A percentile compares a stretch with the other conserved stretches of the same genome.
Evolutionary conservation across 2,113 vertebrate genomes (phyloP).

Genomic region (Limanda limanda): DNA sequence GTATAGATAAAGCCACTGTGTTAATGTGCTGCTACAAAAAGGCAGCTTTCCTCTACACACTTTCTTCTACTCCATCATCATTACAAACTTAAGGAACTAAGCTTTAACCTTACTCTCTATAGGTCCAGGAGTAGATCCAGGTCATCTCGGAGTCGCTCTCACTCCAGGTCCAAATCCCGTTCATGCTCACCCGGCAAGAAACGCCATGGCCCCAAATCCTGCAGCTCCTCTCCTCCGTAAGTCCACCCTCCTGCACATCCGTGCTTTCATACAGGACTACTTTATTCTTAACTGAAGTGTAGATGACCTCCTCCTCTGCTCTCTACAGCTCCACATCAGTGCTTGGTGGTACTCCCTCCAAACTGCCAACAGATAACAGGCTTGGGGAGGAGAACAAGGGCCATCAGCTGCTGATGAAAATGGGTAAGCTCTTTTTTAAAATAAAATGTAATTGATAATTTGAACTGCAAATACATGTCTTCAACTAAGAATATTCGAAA

Average conservation of each 20-base stretch:
- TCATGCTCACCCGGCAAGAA: constrained; percentile 88
- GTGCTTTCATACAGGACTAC: neutral
- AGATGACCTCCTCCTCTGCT: neutral
- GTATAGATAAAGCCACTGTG: neutral
- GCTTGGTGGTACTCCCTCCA: constrained; percentile 84
- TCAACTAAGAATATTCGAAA: neutral
- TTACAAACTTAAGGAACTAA: neutral
- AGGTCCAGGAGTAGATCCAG: constrained; percentile 91
- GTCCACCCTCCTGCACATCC: constrained; percentile 42
- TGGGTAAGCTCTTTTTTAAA: constrained; percentile 80
- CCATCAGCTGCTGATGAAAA: constrained; percentile 86
- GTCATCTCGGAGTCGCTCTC: constrained; percentile 89
- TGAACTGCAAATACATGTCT: neutral
- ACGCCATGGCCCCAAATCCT: constrained; percentile 83
- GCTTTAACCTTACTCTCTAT: constrained; percentile 2
- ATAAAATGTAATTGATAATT: neutral
- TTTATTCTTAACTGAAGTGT: neutral
- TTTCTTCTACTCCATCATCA: neutral
- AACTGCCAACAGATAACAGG: constrained; percentile 83
- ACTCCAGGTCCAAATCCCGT: constrained; percentile 87
- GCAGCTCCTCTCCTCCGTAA: constrained; percentile 93
- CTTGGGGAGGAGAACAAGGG: constrained; percentile 95
- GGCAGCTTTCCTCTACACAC: no score
- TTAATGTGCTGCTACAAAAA: neutral
- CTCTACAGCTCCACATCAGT: constrained; percentile 87